These are phyloP conservation scores for Eupithecia vulgata DNA, from an alignment of 2,888 invertebrate species.

Conservation along the genomic window DNA sequence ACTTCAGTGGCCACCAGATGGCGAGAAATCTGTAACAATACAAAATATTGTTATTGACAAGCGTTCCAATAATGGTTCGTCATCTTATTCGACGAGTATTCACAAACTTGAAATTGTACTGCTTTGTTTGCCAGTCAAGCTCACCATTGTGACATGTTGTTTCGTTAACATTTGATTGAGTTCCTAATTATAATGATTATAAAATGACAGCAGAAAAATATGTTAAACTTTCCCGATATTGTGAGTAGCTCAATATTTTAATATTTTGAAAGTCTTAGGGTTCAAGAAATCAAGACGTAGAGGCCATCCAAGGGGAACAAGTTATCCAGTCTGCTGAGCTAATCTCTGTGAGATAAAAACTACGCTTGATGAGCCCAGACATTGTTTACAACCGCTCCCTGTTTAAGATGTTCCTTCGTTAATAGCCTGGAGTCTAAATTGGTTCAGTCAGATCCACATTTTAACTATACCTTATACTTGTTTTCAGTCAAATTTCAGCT, in stretches of 20 bases:
- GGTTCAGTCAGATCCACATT: background rate
- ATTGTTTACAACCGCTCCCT: slow-evolving; percentile 23
- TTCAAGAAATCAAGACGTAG: slow-evolving; percentile 34
- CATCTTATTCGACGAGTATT: background rate
- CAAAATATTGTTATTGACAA: slow-evolving; percentile 34
- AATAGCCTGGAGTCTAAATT: slow-evolving; percentile 4
- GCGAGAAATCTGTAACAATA: slow-evolving; percentile 93
- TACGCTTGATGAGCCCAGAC: slow-evolving; percentile 26
- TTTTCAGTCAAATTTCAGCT: background rate
- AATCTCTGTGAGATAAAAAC: slow-evolving; percentile 45
- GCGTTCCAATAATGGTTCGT: background rate
- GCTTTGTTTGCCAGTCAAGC: background rate
- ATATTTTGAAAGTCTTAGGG: background rate
- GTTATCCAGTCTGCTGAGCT: slow-evolving; percentile 57
- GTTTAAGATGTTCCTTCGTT: background rate
- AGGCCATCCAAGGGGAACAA: slow-evolving; percentile 37
- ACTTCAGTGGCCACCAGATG: slow-evolving; percentile 97
- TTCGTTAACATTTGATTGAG: background rate
- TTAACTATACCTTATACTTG: background rate
- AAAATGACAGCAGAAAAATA: background rate
- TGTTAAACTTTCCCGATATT: background rate
- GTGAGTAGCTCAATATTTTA: background rate
- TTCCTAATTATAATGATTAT: background rate
- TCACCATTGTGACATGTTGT: background rate
- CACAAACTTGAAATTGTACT: background rate